Percentiles rank a stretch among this genome's conserved stretches.
These are phyloP conservation scores for Drosophila parthenogenetica DNA, from an alignment of 2,888 invertebrate species.

Conservation along the genomic window DNA sequence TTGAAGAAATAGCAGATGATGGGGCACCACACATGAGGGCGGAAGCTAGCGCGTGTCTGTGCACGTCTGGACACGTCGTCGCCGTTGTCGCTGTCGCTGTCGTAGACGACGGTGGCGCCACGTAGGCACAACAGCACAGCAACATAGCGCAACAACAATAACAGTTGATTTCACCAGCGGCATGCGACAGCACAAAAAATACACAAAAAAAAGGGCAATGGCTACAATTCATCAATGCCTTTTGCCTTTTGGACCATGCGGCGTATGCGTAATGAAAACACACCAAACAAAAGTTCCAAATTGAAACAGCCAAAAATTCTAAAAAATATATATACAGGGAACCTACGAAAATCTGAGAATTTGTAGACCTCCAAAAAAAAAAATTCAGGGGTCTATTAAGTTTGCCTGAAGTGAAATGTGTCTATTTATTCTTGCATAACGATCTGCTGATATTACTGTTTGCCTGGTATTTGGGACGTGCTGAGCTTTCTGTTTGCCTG, in stretches of 20 bases:
- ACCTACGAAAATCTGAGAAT: no score
- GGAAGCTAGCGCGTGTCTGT: slow-evolving; percentile 58
- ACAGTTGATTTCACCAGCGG: slow-evolving; percentile 64
- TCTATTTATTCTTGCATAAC: no score
- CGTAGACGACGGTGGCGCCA: slow-evolving; percentile 61
- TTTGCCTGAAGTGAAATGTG: no score
- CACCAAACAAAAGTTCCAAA: slow-evolving; percentile 1
- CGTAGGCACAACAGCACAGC: slow-evolving; percentile 54
- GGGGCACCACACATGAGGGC: slow-evolving; percentile 27
- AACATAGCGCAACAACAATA: slow-evolving; percentile 45
- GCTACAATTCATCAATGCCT: slow-evolving; percentile 77
- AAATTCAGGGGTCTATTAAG: no score
- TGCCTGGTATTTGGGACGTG: no score
- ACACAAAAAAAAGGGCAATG: slow-evolving; percentile 30
- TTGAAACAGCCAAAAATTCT: slow-evolving; percentile 2
- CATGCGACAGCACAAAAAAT: slow-evolving; percentile 14
- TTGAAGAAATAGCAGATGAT: slow-evolving; percentile 2
- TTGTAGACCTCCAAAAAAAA: no score
- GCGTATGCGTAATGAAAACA: slow-evolving; percentile 70
- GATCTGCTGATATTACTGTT: no score
- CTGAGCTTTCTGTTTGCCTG: no score
- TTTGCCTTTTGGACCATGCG: slow-evolving; percentile 38
- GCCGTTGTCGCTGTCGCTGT: slow-evolving; percentile 40
- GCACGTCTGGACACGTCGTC: slow-evolving; percentile 72
- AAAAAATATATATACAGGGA: neutral